Evolutionary conservation across 2,888 invertebrate species (phyloP).

Genomic region (Drosophila borborema): DNA sequence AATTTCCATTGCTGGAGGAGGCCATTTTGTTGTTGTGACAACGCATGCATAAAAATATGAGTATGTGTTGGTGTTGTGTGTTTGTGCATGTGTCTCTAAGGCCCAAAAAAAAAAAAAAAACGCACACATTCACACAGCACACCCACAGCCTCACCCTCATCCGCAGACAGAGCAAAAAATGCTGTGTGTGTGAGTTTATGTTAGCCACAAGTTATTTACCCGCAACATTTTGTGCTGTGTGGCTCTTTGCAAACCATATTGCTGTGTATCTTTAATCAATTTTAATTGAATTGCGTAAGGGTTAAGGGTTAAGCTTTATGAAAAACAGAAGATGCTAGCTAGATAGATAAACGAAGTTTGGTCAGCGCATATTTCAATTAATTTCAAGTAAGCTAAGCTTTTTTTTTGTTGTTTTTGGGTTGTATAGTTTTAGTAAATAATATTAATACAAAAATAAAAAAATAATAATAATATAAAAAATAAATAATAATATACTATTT

Average conservation of each 20-base stretch:
- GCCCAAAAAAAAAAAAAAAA: slow-evolving; percentile 15
- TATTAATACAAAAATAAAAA: no score
- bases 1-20: slow-evolving; percentile 61
- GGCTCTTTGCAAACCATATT: slow-evolving; percentile 61
- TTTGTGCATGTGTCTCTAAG: slow-evolving; percentile 29
- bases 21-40: slow-evolving; percentile 50
- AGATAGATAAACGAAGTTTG: background rate
- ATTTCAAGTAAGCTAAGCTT: background rate
- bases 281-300: slow-evolving; percentile 70
- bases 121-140: no score
- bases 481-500: no score
- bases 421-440: no score
- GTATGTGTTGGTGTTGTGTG: background rate
- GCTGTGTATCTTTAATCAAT: slow-evolving; percentile 72
- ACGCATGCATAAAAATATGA: slow-evolving; percentile 70
- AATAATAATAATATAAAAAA: no score
- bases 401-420: no score
- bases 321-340: slow-evolving; percentile 11
- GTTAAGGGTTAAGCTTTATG: slow-evolving; percentile 8
- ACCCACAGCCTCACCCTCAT: background rate
- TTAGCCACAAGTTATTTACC: slow-evolving; percentile 59
- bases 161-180: slow-evolving; percentile 16
- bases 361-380: background rate
- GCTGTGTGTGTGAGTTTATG: slow-evolving; percentile 19
- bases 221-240: slow-evolving; percentile 73